Evolutionary conservation across 2,113 vertebrate genomes (phyloP).

Genomic region (Fregata magnificens): DNA sequence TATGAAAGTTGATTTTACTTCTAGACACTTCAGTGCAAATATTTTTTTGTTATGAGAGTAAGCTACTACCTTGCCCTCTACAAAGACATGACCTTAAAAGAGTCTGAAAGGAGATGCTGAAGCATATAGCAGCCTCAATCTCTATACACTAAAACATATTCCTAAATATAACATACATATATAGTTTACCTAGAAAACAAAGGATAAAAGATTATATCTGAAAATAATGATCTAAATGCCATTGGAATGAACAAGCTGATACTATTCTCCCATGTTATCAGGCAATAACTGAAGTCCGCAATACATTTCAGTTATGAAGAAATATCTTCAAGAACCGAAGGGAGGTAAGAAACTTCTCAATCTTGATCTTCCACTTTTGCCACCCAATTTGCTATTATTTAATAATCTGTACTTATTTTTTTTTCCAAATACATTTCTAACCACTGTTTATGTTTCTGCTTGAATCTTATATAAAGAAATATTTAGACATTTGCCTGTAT

Average conservation of each 20-base stretch:
- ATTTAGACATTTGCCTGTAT: background rate
- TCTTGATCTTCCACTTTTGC: background rate
- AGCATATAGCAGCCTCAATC: background rate
- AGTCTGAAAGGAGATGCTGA: background rate
- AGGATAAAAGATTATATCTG: background rate
- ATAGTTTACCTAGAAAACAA: background rate
- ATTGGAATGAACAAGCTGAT: background rate
- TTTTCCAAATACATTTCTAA: background rate
- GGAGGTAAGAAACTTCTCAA: background rate
- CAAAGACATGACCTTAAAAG: background rate
- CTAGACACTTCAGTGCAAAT: background rate
- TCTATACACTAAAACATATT: background rate
- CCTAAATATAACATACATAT: background rate
- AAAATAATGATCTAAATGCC: background rate
- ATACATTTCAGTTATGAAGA: background rate
- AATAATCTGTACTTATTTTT: background rate
- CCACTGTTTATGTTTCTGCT: background rate
- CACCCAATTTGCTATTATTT: background rate
- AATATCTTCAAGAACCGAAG: background rate
- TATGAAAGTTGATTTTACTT: background rate
- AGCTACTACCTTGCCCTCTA: background rate
- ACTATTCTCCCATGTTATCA: background rate
- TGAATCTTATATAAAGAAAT: background rate
- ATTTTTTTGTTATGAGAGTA: background rate
- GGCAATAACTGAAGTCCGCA: background rate